Conservation (phyloP, 2,888 invertebrate species). For the Polia nebulosa region DNA sequence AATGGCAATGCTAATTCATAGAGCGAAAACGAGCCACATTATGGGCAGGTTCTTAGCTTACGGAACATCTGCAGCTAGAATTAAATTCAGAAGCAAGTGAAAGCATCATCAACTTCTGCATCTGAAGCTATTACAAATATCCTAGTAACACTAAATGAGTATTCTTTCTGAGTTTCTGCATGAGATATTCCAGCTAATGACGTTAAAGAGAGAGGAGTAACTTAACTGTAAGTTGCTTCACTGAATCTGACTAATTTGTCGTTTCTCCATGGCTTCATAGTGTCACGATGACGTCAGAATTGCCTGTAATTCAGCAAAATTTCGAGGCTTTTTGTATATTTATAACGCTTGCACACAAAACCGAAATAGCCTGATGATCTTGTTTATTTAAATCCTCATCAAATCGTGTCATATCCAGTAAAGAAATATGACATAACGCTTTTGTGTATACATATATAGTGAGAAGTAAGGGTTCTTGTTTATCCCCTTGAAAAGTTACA, state of each 20-base stretch:
- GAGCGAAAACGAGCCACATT: too few relatives aligned
- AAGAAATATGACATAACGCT: neutral
- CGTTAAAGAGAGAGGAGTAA: neutral
- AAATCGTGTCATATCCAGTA: neutral
- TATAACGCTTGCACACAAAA: neutral
- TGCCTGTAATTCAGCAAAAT: neutral
- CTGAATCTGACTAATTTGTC: neutral
- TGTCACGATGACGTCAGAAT: neutral
- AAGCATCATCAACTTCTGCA: neutral
- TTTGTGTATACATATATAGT: too few relatives aligned
- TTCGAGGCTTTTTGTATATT: neutral
- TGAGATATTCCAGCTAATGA: neutral
- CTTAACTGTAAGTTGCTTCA: neutral
- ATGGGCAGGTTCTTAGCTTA: too few relatives aligned
- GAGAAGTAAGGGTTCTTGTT: too few relatives aligned
- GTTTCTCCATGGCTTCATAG: neutral
- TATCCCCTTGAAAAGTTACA: too few relatives aligned
- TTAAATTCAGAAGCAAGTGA: too few relatives aligned
- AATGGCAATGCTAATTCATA: too few relatives aligned
- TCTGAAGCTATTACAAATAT: neutral
- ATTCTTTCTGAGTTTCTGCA: neutral
- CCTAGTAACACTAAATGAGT: neutral
- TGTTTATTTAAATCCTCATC: neutral
- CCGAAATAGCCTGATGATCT: constrained; percentile 1
- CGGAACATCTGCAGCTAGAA: too few relatives aligned